phyloP scores from a whole-genome alignment of 2,888 invertebrate species.

The Dolichopus griseipennis region DNA sequence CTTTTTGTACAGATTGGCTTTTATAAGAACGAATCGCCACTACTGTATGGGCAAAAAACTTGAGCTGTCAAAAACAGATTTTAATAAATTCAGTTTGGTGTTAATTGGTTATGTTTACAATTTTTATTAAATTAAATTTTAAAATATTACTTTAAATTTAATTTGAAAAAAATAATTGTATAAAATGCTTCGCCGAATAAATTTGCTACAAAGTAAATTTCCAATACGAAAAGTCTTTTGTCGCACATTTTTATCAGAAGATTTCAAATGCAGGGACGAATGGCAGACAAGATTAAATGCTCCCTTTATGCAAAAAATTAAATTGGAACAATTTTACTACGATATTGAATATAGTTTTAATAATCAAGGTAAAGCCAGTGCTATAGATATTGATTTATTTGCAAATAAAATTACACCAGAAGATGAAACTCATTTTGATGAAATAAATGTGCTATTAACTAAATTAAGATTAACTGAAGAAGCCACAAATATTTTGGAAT shows the following conservation, averaged over 20 bases:
- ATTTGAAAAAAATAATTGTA: too few species aligned
- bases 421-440: slow-evolving; percentile 56
- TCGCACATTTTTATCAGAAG: slow-evolving; percentile 57
- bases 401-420: slow-evolving; percentile 51
- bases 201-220: background rate
- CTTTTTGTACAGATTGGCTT: too few species aligned
- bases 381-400: slow-evolving; percentile 76
- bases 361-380: slow-evolving; percentile 54
- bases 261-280: slow-evolving; percentile 60
- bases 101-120: too few species aligned
- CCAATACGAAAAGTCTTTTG: background rate
- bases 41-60: too few species aligned
- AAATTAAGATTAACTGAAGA: slow-evolving; percentile 64
- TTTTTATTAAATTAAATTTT: too few species aligned
- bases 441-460: slow-evolving; percentile 62
- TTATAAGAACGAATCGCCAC: too few species aligned
- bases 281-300: slow-evolving; percentile 59
- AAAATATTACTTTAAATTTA: too few species aligned
- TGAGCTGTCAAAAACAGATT: too few species aligned
- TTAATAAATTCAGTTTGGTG: too few species aligned
- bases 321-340: slow-evolving; percentile 58
- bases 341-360: slow-evolving; percentile 60
- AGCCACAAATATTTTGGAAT: slow-evolving; percentile 61
- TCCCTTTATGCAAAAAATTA: slow-evolving; percentile 54
- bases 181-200: too few species aligned